Percentiles rank a stretch among this genome's conserved stretches.
These are phyloP conservation scores for Asarcornis scutulata DNA, from an alignment of 2,113 vertebrate species.

Conservation along the genomic window DNA sequence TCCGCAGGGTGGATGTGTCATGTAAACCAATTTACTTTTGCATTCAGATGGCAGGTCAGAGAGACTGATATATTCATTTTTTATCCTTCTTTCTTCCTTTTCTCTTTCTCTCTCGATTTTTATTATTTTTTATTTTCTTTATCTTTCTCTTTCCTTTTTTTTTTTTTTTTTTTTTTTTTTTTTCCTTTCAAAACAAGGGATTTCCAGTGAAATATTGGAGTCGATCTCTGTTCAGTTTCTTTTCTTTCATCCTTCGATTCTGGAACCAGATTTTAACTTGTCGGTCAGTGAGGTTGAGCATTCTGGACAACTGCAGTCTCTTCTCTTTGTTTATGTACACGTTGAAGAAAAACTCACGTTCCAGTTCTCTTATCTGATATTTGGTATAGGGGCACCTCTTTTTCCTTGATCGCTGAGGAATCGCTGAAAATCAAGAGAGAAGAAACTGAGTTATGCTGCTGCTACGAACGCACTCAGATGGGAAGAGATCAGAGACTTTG, in stretches of 20 bases:
- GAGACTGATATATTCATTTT: slow-evolving; percentile 25
- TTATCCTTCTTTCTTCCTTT: slow-evolving; percentile 7
- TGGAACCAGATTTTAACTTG: slow-evolving; percentile 99
- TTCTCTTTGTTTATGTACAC: slow-evolving; percentile 99
- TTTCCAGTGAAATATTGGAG: slow-evolving; percentile 98
- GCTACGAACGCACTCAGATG: neutral
- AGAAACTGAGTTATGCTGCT: slow-evolving; percentile 17
- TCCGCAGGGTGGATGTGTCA: slow-evolving; percentile 77
- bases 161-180: neutral
- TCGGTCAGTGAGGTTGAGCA: slow-evolving; percentile 97
- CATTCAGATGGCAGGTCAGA: slow-evolving; percentile 61
- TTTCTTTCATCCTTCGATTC: slow-evolving; percentile 99
- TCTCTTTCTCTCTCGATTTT: neutral
- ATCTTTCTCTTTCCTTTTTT: neutral
- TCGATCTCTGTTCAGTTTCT: slow-evolving; percentile 98
- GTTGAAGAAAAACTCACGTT: slow-evolving; percentile 99
- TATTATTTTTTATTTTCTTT: neutral
- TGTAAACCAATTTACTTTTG: slow-evolving; percentile 75
- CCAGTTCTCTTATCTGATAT: slow-evolving; percentile 99
- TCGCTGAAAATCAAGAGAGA: slow-evolving; percentile 75
- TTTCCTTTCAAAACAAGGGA: slow-evolving; percentile 89
- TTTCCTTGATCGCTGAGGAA: slow-evolving; percentile 92
- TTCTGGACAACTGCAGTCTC: slow-evolving; percentile 95
- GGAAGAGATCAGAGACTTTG: neutral
- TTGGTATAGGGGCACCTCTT: slow-evolving; percentile 98